Evolutionary conservation across 2,797 vertebrate genomes (phyloP), one percentile per base, ranked within the genome.

Genomic region (Lindbergichthys nudifrons): DNA sequence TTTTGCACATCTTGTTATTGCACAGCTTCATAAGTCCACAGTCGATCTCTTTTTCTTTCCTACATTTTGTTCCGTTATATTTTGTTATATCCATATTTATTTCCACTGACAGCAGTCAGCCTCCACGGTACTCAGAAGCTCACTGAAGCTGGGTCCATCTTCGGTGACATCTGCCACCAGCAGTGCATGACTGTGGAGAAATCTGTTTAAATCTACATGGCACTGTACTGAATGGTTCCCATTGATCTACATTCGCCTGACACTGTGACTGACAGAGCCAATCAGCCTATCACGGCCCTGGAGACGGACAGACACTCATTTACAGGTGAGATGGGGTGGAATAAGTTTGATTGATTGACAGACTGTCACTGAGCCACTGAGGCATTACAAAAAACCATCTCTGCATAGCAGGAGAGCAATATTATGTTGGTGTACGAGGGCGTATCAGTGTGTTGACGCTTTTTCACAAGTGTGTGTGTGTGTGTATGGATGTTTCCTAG

Each of bases 171-270:
- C 85, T 93, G 91, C 88, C 91, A 90, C 81, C 91, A 91, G 84
- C 90, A 72, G 89, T 83, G 90, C 90, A 79, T 92, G 89, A 93
- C 91, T 85, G 89, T 89, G 90, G 83, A 87, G 91, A 78, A 87
- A 84, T 89, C 79, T 74, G 87, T 79, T 83, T 65, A 86, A 89
- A 86, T 88, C 89, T 85, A 81, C 67, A 61, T 82, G 82, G 80
- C 80, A 59, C 82, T 67, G 79, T 71, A 79, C 80, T 88, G 80
- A 87, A 87, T 73, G 83, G 65, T 77, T 87, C 75, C 89, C 83
- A 91, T 92, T 91, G 92, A 93, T 92, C 91, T 93, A 83, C 91
- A 89, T 87, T 85, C 83, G 82, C 87, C 87, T 89, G 91, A 91
- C 91, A 89, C 88, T 79, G 85, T 90, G 91, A 93, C 87, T 93